Percentiles rank a stretch among this genome's conserved stretches.
These are phyloP conservation scores for Agrypnus murinus DNA, from an alignment of 2,888 invertebrate species.

Conservation along the genomic window DNA sequence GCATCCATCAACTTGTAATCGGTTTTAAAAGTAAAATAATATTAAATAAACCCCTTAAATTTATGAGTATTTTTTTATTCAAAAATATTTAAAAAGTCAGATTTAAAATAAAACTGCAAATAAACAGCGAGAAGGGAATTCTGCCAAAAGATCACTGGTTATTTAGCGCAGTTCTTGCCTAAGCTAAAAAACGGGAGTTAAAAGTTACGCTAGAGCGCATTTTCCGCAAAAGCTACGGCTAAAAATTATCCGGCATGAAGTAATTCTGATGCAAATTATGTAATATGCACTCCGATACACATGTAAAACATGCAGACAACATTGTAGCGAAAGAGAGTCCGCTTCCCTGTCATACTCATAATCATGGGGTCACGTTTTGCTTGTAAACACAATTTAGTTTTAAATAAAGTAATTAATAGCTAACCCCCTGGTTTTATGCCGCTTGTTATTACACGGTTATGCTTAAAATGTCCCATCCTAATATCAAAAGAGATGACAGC, in stretches of 20 bases:
- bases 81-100: too few species aligned
- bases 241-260: constrained; percentile 34
- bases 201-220: not conserved
- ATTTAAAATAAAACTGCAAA: too few species aligned
- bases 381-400: constrained; percentile 50
- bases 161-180: too few species aligned
- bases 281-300: constrained; percentile 45
- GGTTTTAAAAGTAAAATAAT: too few species aligned
- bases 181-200: not conserved
- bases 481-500: too few species aligned
- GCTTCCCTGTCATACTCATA: constrained; percentile 33
- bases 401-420: constrained; percentile 50
- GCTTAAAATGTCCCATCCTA: constrained; percentile 32
- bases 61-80: too few species aligned
- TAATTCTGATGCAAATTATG: constrained; percentile 49
- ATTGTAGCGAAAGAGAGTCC: constrained; percentile 8
- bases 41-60: too few species aligned
- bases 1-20: too few species aligned
- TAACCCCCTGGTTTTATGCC: constrained; percentile 34
- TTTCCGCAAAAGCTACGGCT: constrained; percentile 1
- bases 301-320: constrained; percentile 39
- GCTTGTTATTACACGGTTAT: constrained; percentile 36
- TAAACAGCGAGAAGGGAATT: too few species aligned
- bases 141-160: too few species aligned
- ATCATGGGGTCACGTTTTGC: constrained; percentile 44